Base-by-base conservation (phyloP, 1,140 invertebrate species). In the Cylas formicarius region DNA sequence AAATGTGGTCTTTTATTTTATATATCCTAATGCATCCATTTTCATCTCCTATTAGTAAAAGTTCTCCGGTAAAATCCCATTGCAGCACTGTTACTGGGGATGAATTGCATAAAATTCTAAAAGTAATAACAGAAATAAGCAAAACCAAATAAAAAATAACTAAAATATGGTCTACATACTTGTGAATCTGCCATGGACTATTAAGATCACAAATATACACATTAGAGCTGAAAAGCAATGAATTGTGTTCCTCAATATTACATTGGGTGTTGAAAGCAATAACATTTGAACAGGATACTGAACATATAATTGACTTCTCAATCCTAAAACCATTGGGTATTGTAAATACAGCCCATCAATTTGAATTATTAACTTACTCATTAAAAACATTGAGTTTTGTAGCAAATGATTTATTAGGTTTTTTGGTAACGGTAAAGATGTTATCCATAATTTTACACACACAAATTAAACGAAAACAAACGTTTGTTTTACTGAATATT, bases 171-270 rank as follows among this genome's bases (percentile, higher is more conserved):
- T 39, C 10, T 23, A 66, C 67, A 60, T 80, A 85, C 78, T 78
- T 80, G 54, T 86, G 77, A 42, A 76, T 72, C 56, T 84, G 75
- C 86, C 86, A 90, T 1, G 87, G 86, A 48, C 83, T 82, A 63
- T 90, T 88, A 20, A 91, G 68, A 65, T 93, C 89, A 52, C 83
- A 82, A 4, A 91, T 82, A 65, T 90, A 92, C 29, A 91, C 84
- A 66, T 89, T 78, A 16, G 78, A 82, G 20, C 80, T 79, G 73
- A 80, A 82, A 34, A 76, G 78, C 57, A 78, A 76, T 7, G 76
- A 78, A 35, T 68, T 73, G 9, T 56, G 60, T 54, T 86, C 82
- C 29, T 77, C 72, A 31, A 83, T 68, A 65, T 80, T 81, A 35
- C 73, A 84, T 10, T 75, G 76, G 32, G 79, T 82, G 13, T 81